Evolutionary conservation across 64 coral and sea anemone genomes (phyloP), one percentile per base, ranked within the genome.

Genomic region (Trachythela sp.): DNA sequence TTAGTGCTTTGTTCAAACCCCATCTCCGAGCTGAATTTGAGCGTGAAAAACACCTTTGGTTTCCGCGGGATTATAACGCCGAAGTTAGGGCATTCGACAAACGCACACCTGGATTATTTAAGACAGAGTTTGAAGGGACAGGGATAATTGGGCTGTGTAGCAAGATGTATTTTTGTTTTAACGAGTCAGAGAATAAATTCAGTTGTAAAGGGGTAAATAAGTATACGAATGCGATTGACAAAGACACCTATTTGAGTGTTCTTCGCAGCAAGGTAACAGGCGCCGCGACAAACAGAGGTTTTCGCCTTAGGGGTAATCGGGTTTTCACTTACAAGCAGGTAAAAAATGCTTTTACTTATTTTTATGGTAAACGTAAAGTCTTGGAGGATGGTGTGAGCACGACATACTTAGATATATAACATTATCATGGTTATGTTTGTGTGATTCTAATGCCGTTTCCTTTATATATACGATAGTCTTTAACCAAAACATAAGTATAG

Each of bases 61-160:
- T 88, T 72, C 87, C 60, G 8, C 56, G 60, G 0, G 58, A n/a
- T 34, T 50, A 88, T 75, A 84, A 70, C 64, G 64, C 64, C 24
- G 64, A 70, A n/a, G 64, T 70, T 7, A 70, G 24, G 20, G 64
- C 64, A 17, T 84, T 39, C 32, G 80, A 40, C 80, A 84, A 84
- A 43, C 33, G 80, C 18, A 88, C 87, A 36, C 87, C 87, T 0
- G 87, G 87, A 17, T 43, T 88, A 18, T 88, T 88, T 71, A 87
- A 87, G 20, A 87, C 85, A 29, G 85, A 87, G 85, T 87, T 48
- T 27, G 85, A 87, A 56, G 85, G 85, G 50, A 48, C 50, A 1
- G 85, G 85, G 13, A 87, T 87, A 15, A 87, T 87, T 56, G 43
- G 24, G 4, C 4, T 87, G 2, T 86, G 85, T 48, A 45, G 36